Base-by-base conservation (phyloP, 2,797 vertebrate species). In the Chaetophractus vellerosus region DNA sequence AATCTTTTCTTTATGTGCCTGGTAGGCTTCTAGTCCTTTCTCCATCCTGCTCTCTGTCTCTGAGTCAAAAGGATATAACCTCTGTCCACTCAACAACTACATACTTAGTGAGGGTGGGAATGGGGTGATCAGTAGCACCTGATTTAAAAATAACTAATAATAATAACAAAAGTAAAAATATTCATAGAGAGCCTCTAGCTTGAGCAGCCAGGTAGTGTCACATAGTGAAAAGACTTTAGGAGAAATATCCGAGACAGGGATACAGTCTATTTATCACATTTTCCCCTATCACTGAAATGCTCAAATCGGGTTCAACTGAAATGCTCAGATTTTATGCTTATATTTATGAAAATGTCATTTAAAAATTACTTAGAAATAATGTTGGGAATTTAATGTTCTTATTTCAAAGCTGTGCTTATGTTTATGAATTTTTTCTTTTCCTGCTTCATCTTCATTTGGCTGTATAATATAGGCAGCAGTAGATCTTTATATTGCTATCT, bases 271-370 rank as follows among this genome's bases (percentile, higher is more conserved):
- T 9, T 6, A 24, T 80, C 1, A 18, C 0, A 0, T 68, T 61
- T 92, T 85, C 61, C n/a, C 31, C 24, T 26, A 5, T 41, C n/a
- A 38, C 1, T 4, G 48, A 85, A 85, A 81, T 31, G 41, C n/a
- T 63, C 72, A 61, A 57, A 33, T 12, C 14, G 52, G 9, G 52
- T 28, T 45, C 55, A 26, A n/a, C 0, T 36, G 61, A 76, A n/a
- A 69, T 63, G 41, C 10, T 93, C 31, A 16, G 23, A 69, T 74
- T 86, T 59, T 66, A 87, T 75, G 45, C 1, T 75, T 59, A 45
- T 82, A 78, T 57, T 83, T 72, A 64, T 45, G 9, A 95, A 83
- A 76, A 79, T 38, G 11, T 15, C 61, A 81, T 36, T 94, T 90
- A 6, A 75, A 94, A 63, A 50, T 45, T 85, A 18, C 33, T 82